Percentiles rank a stretch among this genome's conserved stretches.
These are phyloP conservation scores for Castor canadensis DNA, from an alignment of 2,113 vertebrate species.

Conservation along the genomic window DNA sequence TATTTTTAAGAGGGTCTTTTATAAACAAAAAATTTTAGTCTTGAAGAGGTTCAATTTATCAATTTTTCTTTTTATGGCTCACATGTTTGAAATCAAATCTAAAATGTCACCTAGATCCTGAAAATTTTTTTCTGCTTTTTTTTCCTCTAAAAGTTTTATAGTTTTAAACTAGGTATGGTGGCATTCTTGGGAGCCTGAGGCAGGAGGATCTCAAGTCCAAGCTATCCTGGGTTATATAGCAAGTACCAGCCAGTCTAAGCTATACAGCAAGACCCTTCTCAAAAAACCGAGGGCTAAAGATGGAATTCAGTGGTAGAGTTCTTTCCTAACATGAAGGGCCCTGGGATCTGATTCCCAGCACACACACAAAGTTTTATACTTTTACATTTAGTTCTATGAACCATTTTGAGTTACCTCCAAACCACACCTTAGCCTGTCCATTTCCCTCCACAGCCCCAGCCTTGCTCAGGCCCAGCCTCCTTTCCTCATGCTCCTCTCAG, in stretches of 20 bases:
- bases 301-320: too few relatives aligned
- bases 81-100: neutral
- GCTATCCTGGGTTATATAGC: too few relatives aligned
- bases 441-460: neutral
- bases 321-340: too few relatives aligned
- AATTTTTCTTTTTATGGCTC: neutral
- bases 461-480: neutral
- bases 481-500: neutral
- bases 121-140: neutral
- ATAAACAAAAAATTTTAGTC: neutral
- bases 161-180: neutral
- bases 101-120: neutral
- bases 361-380: too few relatives aligned
- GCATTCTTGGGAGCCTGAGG: too few relatives aligned
- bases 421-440: neutral
- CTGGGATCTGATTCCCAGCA: too few relatives aligned
- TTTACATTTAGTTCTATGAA: neutral
- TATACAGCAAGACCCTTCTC: too few relatives aligned
- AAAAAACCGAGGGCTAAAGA: too few relatives aligned
- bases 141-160: neutral
- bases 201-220: too few relatives aligned
- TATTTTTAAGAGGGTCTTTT: neutral
- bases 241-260: too few relatives aligned
- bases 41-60: neutral
- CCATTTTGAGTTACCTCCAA: neutral